Evolutionary conservation across 2,888 invertebrate species (phyloP).

Genomic region (Ligdia adustata): DNA sequence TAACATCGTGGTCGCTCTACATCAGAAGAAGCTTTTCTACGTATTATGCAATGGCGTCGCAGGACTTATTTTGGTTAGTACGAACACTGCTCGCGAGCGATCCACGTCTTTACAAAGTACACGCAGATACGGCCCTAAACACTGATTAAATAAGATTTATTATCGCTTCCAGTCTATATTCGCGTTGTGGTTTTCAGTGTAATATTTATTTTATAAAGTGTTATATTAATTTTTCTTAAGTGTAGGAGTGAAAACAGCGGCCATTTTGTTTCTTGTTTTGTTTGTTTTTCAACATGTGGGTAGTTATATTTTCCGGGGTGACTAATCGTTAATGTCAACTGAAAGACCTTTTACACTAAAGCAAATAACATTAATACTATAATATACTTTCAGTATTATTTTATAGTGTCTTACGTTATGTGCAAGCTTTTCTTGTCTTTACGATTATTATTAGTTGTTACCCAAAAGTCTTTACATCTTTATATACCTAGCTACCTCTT

Average conservation of each 20-base stretch:
- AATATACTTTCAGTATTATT: no score
- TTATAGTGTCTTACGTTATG: no score
- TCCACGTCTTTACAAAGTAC: conserved; percentile 48
- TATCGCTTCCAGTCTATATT: conserved; percentile 30
- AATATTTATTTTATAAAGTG: conserved; percentile 23
- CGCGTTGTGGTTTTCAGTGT: conserved; percentile 28
- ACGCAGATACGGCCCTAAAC: conserved; percentile 28
- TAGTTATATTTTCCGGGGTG: conserved; percentile 48
- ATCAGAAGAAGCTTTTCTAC: conserved; percentile 71
- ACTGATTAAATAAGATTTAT: conserved; percentile 18
- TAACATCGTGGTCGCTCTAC: conserved; percentile 42
- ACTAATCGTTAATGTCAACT: conserved; percentile 37
- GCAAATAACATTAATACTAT: no score
- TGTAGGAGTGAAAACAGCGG: conserved; percentile 43
- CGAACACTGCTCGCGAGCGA: conserved; percentile 57
- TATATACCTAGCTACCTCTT: not conserved
- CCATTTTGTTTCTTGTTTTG: conserved; percentile 57
- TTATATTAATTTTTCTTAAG: conserved; percentile 9
- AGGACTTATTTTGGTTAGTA: conserved; percentile 78
- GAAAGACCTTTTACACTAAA: conserved; percentile 4
- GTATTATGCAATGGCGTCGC: conserved; percentile 77
- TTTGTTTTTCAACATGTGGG: conserved; percentile 43
- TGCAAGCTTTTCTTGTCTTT: no score
- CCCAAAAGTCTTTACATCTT: not conserved
- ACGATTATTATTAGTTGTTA: no score